A percentile compares a stretch with the other conserved stretches of the same genome.
phyloP scores from a whole-genome alignment of 2,888 invertebrate species.

The Eumacrocentrus americanus region DNA sequence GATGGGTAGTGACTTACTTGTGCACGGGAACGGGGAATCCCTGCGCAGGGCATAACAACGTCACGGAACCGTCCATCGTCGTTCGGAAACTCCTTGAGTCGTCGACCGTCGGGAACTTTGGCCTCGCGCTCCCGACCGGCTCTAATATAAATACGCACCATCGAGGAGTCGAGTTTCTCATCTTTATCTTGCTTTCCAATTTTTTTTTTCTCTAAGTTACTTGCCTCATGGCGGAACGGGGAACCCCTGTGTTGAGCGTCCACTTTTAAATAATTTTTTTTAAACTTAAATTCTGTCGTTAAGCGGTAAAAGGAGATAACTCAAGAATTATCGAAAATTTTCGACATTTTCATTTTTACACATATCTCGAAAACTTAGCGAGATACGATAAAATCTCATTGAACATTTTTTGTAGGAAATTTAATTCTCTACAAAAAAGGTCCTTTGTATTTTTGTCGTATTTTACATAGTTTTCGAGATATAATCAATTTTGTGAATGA shows the following conservation, averaged over 20 bases:
- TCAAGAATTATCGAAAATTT: too few species aligned
- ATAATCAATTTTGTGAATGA: too few species aligned
- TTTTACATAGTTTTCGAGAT: too few species aligned
- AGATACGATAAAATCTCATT: too few species aligned
- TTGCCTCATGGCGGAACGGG: constrained; percentile 57
- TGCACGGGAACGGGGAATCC: constrained; percentile 68
- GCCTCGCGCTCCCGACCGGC: constrained; percentile 67
- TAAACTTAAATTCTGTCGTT: too few species aligned
- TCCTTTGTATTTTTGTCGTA: too few species aligned
- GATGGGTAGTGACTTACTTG: constrained; percentile 61
- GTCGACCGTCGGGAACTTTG: constrained; percentile 64
- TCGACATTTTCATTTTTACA: too few species aligned
- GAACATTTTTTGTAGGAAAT: too few species aligned
- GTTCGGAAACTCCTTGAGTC: constrained; percentile 54
- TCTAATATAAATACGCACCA: constrained; percentile 52
- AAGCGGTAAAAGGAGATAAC: too few species aligned
- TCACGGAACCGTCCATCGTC: constrained; percentile 59
- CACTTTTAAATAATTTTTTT: constrained; percentile 58
- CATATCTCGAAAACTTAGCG: too few species aligned
- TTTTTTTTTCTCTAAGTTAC: constrained; percentile 40
- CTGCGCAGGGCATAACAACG: constrained; percentile 75
- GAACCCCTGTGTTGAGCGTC: constrained; percentile 73
- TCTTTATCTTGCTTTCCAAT: constrained; percentile 23
- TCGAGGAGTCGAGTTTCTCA: constrained; percentile 24
- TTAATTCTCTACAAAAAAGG: too few species aligned